phyloP scores from a whole-genome alignment of 2,113 vertebrate genomes.

The Pardalotus punctatus region DNA sequence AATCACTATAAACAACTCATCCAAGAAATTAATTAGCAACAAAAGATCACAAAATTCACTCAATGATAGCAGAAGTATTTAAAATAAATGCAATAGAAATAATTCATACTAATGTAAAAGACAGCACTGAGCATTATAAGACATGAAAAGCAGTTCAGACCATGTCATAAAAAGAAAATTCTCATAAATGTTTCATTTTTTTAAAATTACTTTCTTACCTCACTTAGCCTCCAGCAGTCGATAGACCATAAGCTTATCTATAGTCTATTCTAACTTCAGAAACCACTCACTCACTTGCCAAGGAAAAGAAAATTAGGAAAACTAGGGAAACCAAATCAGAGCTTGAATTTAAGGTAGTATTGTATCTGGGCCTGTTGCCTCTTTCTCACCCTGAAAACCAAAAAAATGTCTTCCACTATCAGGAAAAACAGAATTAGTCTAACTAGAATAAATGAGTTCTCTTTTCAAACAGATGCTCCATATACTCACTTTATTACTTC shows the following conservation, averaged over 20 bases:
- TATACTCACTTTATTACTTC: background rate
- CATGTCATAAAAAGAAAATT: conserved; percentile 2
- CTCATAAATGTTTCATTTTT: conserved; percentile 22
- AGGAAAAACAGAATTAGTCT: background rate
- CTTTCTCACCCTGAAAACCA: background rate
- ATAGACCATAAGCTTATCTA: background rate
- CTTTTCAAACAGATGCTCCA: background rate
- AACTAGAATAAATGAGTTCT: background rate
- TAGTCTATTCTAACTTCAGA: background rate
- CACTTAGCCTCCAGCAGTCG: background rate
- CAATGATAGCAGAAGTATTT: background rate
- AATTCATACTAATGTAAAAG: background rate
- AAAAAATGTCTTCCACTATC: background rate
- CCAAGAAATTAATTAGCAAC: background rate
- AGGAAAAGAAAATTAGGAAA: background rate
- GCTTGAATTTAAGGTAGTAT: background rate
- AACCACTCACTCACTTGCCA: background rate
- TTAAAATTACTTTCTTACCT: background rate
- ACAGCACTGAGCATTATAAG: background rate
- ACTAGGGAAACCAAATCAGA: background rate
- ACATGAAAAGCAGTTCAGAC: background rate
- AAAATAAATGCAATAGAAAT: background rate
- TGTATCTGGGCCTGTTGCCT: background rate
- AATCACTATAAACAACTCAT: background rate
- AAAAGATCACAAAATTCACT: background rate